These are phyloP conservation scores for Steinernema carpocapsae DNA, from an alignment of 2,888 invertebrate species.

Conservation along the genomic window DNA sequence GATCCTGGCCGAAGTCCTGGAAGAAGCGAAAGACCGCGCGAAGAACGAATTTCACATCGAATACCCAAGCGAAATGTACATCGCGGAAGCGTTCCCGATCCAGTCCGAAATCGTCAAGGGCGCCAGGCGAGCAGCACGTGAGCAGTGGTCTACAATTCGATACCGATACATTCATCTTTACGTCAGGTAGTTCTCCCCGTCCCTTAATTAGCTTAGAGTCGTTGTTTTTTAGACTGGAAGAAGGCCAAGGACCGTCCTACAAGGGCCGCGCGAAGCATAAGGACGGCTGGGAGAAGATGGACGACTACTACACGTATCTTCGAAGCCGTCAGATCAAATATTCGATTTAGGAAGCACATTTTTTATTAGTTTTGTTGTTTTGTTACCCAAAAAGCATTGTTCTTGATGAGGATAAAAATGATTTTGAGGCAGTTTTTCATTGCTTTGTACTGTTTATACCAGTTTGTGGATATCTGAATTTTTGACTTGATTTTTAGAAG, in stretches of 20 bases:
- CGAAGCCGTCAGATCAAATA: slow-evolving; percentile 60
- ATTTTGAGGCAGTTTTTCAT: not conserved
- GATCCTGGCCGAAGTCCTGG: slow-evolving; percentile 57
- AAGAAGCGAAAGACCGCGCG: slow-evolving; percentile 61
- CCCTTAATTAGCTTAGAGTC: not conserved
- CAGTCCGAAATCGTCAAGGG: slow-evolving; percentile 65
- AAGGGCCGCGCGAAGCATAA: slow-evolving; percentile 39
- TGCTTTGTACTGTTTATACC: not conserved
- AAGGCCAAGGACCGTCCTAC: slow-evolving; percentile 50
- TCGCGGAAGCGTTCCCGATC: slow-evolving; percentile 65
- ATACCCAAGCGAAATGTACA: slow-evolving; percentile 57
- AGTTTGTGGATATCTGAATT: not conserved
- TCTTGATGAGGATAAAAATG: slow-evolving; percentile 25
- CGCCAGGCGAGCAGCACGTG: slow-evolving; percentile 63
- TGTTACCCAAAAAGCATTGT: slow-evolving; percentile 33
- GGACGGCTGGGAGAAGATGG: slow-evolving; percentile 65
- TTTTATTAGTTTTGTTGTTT: slow-evolving; percentile 43
- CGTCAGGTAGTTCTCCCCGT: slow-evolving; percentile 48
- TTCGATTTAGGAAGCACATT: slow-evolving; percentile 49
- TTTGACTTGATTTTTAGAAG: not conserved
- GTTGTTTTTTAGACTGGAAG: slow-evolving; percentile 53
- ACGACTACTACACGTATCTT: slow-evolving; percentile 63
- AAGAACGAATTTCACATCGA: slow-evolving; percentile 63
- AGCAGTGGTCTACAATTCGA: slow-evolving; percentile 59
- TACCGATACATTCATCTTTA: slow-evolving; percentile 66